phyloP scores from a whole-genome alignment of 2,113 vertebrate species.

The Merops nubicus region DNA sequence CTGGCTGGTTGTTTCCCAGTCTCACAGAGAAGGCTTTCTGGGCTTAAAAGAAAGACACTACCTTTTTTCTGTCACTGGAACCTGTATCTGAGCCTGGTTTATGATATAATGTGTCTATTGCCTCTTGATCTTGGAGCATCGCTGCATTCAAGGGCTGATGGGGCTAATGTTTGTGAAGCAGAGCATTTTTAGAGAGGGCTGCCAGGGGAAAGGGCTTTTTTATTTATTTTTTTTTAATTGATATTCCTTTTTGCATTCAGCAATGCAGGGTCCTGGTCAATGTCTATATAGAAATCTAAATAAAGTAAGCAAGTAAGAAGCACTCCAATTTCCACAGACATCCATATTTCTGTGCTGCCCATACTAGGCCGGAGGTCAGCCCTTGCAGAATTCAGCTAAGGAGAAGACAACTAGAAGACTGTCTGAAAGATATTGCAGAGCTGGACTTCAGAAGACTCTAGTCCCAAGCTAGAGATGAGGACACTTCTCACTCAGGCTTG shows the following conservation, averaged over 20 bases:
- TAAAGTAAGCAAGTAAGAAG: not conserved
- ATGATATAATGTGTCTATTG: not conserved
- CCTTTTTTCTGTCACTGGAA: not conserved
- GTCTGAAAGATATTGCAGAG: not conserved
- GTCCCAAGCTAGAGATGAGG: not conserved
- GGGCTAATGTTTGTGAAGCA: slow-evolving; percentile 36
- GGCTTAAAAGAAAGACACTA: not conserved
- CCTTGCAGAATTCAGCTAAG: not conserved
- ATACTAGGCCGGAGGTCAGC: not conserved
- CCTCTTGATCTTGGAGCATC: slow-evolving; percentile 18
- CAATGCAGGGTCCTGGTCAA: slow-evolving; percentile 27
- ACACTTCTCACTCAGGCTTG: not conserved
- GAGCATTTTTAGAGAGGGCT: slow-evolving; percentile 32
- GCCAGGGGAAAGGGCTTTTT: too few relatives aligned
- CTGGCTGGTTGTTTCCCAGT: not conserved
- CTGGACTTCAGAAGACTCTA: not conserved
- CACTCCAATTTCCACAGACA: not conserved
- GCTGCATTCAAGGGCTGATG: not conserved
- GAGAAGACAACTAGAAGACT: not conserved
- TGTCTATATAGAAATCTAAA: slow-evolving; percentile 6
- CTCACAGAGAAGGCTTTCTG: not conserved
- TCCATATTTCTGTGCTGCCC: not conserved
- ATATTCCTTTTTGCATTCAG: slow-evolving; percentile 22
- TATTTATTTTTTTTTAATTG: slow-evolving; percentile 36
- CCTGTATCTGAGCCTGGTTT: not conserved